These are phyloP conservation scores for Sebastes vulpes DNA, from an alignment of 2,797 vertebrate species.

Conservation along the genomic window DNA sequence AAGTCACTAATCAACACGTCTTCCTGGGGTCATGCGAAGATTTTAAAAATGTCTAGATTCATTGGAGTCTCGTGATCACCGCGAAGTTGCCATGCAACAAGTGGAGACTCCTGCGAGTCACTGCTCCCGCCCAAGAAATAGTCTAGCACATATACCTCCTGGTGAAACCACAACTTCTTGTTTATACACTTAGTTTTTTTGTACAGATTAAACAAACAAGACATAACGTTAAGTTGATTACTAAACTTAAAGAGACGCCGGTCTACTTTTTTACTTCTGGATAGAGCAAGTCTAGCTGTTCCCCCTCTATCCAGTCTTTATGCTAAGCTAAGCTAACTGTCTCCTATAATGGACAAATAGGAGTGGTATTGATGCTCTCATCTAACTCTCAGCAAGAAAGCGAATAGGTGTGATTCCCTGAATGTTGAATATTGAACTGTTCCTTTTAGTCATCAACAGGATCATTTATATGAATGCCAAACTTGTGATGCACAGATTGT, in stretches of 20 bases:
- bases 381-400: not conserved
- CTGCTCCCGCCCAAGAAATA: not conserved
- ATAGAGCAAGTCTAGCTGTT: too few species aligned
- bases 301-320: too few species aligned
- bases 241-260: not conserved
- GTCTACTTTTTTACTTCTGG: too few species aligned
- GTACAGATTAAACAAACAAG: not conserved
- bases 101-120: not conserved
- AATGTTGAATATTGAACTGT: not conserved
- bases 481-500: conserved; percentile 3
- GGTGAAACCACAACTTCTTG: not conserved
- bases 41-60: not conserved
- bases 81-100: not conserved
- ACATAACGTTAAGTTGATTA: not conserved
- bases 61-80: not conserved
- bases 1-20: not conserved
- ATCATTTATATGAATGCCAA: not conserved
- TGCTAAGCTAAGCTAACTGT: too few species aligned
- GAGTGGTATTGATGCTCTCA: not conserved
- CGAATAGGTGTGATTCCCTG: not conserved
- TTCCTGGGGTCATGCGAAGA: not conserved
- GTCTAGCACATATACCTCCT: not conserved
- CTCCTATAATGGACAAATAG: too few species aligned
- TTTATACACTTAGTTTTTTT: too few species aligned
- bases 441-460: not conserved